Conservation (phyloP, 2,113 vertebrate genomes). For the Aphyosemion australe region DNA sequence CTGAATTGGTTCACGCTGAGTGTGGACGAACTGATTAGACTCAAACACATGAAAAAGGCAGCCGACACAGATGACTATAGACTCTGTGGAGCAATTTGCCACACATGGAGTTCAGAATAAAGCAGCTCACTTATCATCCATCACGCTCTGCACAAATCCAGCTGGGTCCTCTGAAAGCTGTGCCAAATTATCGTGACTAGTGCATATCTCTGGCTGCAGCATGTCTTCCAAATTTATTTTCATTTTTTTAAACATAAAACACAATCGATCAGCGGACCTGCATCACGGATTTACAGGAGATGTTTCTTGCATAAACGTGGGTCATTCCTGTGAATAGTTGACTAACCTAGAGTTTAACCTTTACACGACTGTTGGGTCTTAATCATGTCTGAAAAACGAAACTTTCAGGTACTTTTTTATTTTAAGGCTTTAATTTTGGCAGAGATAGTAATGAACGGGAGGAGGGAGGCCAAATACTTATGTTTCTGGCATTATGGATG, state of each 20-base stretch:
- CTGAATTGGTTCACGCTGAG: conserved; percentile 7
- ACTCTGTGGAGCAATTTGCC: conserved; percentile 12
- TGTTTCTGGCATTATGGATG: conserved; percentile 15
- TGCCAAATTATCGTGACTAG: neutral
- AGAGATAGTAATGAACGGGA: neutral
- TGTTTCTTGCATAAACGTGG: no score
- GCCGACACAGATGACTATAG: conserved; percentile 9
- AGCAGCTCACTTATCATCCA: conserved; percentile 15
- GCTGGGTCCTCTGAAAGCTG: neutral
- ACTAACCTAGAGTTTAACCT: no score
- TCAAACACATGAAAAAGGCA: conserved; percentile 5
- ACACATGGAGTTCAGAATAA: neutral
- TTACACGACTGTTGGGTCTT: no score
- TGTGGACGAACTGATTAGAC: conserved; percentile 18
- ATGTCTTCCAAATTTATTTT: neutral
- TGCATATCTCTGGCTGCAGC: neutral
- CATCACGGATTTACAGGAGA: no score
- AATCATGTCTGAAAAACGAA: no score
- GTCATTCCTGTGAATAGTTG: no score
- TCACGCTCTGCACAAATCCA: conserved; percentile 12
- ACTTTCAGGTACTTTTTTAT: neutral
- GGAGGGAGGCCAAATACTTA: conserved; percentile 18
- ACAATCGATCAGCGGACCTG: no score
- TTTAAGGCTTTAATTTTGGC: neutral
- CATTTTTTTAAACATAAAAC: no score